Percentiles rank a stretch among this genome's conserved stretches.
phyloP scores from a whole-genome alignment of 2,113 vertebrate species.

The Pyrgilauda ruficollis region DNA sequence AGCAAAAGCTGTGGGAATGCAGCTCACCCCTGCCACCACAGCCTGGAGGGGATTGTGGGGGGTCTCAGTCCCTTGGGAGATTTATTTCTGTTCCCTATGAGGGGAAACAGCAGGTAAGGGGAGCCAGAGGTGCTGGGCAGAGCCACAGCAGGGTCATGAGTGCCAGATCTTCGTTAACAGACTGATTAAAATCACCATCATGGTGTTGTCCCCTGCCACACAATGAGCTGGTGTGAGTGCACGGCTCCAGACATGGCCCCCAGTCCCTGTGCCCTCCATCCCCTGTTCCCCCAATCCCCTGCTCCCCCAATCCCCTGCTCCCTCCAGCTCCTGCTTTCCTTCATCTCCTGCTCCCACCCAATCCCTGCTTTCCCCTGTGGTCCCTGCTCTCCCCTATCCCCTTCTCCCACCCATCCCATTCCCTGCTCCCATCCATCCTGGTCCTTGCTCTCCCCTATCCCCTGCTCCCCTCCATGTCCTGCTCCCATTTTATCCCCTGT shows the following conservation, averaged over 20 bases:
- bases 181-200: background rate
- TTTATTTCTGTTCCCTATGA: rapidly evolving
- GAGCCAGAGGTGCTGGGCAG: background rate
- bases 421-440: no score
- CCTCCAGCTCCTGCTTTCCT: background rate
- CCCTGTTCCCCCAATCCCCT: background rate
- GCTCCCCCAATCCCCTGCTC: background rate
- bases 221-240: background rate
- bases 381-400: background rate
- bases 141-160: background rate
- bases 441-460: no score
- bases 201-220: no score
- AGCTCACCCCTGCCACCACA: background rate
- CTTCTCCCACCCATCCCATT: no score
- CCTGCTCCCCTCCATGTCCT: no score
- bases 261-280: background rate
- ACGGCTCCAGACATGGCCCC: rapidly evolving
- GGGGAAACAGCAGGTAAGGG: background rate
- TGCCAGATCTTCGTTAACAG: background rate
- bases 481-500: no score
- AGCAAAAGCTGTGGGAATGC: background rate
- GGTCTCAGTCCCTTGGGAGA: rapidly evolving
- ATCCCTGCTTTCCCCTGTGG: background rate
- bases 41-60: rapidly evolving
- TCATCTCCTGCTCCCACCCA: background rate